Conservation (phyloP, 2,113 vertebrate genomes). For the Plecotus auritus region DNA sequence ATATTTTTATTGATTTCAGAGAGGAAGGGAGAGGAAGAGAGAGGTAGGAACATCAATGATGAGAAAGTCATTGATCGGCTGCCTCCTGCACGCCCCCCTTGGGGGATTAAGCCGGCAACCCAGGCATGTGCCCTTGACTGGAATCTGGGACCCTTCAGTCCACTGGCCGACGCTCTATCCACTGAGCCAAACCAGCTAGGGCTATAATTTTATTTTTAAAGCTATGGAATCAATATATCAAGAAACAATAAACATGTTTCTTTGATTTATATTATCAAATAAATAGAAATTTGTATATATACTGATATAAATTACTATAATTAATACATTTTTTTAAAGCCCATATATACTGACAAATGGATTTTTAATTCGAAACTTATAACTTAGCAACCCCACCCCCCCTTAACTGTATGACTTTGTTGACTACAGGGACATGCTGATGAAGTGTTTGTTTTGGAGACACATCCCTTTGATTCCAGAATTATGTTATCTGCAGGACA, state of each 20-base stretch:
- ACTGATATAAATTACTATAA: not conserved
- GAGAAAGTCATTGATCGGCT: too few species aligned
- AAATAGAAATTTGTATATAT: not conserved
- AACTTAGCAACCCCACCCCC: constrained; percentile 5
- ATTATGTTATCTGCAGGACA: constrained; percentile 98
- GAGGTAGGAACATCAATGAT: too few species aligned
- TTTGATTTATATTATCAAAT: not conserved
- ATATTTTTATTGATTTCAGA: too few species aligned
- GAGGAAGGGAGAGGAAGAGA: too few species aligned
- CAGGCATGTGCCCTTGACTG: too few species aligned
- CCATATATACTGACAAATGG: not conserved
- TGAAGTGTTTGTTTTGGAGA: constrained; percentile 98
- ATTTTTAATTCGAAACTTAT: not conserved
- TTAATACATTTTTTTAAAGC: not conserved
- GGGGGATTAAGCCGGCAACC: too few species aligned
- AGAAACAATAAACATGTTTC: not conserved
- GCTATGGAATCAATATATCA: not conserved
- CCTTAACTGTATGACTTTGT: constrained; percentile 60
- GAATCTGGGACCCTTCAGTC: too few species aligned
- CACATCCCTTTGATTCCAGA: constrained; percentile 95
- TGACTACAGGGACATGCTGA: constrained; percentile 92
- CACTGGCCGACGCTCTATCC: too few species aligned
- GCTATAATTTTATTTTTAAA: not conserved
- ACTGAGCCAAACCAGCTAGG: too few species aligned
- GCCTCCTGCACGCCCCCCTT: too few species aligned